These are phyloP conservation scores for Xylophagus ater DNA, from an alignment of 2,888 invertebrate species.

Conservation along the genomic window DNA sequence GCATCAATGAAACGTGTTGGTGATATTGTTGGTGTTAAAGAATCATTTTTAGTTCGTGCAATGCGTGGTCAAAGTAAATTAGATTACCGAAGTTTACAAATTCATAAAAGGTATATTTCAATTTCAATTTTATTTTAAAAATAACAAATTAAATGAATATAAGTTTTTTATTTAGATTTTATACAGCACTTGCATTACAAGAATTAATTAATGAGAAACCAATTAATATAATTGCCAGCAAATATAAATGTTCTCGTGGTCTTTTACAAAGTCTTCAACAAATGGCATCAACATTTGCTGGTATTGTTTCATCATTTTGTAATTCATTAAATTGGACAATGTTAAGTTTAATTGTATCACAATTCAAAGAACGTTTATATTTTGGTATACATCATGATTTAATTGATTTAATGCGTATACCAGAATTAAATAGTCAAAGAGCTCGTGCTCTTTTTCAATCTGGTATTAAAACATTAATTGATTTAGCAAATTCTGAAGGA, in stretches of 20 bases:
- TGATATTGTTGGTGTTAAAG: slow-evolving; percentile 76
- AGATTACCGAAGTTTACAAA: slow-evolving; percentile 45
- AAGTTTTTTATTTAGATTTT: slow-evolving; percentile 50
- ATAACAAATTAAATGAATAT: slow-evolving; percentile 15
- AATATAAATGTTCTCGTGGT: slow-evolving; percentile 80
- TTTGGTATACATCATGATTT: slow-evolving; percentile 91
- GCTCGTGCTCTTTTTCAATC: slow-evolving; percentile 74
- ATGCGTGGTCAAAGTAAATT: slow-evolving; percentile 54
- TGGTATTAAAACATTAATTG: slow-evolving; percentile 65
- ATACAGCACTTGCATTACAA: slow-evolving; percentile 79
- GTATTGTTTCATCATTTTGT: slow-evolving; percentile 96
- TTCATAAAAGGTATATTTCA: slow-evolving; percentile 49
- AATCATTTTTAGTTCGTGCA: slow-evolving; percentile 70
- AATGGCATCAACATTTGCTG: slow-evolving; percentile 89
- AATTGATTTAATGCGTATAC: slow-evolving; percentile 77
- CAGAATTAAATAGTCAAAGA: slow-evolving; percentile 69
- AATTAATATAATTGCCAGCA: slow-evolving; percentile 64
- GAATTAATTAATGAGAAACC: slow-evolving; percentile 88
- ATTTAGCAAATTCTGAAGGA: slow-evolving; percentile 63
- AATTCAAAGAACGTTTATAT: slow-evolving; percentile 87
- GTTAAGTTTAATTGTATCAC: slow-evolving; percentile 75
- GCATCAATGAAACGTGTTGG: slow-evolving; percentile 76
- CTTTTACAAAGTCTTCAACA: slow-evolving; percentile 90
- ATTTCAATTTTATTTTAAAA: slow-evolving; percentile 10
- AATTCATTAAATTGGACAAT: slow-evolving; percentile 84